phyloP scores from a whole-genome alignment of 2,888 invertebrate species.

The Cantharis nigra region DNA sequence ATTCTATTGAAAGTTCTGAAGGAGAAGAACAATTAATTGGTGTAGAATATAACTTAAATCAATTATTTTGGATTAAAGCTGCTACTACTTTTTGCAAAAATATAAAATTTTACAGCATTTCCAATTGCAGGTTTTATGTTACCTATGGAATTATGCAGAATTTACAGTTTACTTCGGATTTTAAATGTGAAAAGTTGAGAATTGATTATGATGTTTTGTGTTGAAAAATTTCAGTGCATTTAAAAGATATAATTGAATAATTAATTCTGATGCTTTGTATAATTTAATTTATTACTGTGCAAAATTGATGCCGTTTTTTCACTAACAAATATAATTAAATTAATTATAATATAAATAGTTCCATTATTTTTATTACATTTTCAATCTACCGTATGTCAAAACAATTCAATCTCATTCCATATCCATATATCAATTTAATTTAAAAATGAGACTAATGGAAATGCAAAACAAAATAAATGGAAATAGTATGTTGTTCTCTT shows the following conservation, averaged over 20 bases:
- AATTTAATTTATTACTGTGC: background rate
- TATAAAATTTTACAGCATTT: background rate
- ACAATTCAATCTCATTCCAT: background rate
- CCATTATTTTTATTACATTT: background rate
- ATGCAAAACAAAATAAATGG: background rate
- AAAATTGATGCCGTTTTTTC: background rate
- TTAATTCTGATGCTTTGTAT: background rate
- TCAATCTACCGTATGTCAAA: background rate
- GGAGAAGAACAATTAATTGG: conserved; percentile 71
- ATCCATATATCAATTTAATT: background rate
- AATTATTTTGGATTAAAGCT: conserved; percentile 54
- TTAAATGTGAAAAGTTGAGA: background rate
- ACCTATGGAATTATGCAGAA: background rate
- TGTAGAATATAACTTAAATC: conserved; percentile 66
- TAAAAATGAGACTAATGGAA: background rate
- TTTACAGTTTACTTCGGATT: background rate
- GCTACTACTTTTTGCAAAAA: conserved; percentile 3
- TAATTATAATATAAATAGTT: background rate
- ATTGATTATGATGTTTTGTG: background rate
- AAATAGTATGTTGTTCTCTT: background rate
- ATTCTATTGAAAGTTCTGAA: conserved; percentile 69
- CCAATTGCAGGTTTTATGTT: background rate
- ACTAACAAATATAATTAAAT: background rate
- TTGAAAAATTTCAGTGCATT: background rate
- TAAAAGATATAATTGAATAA: background rate